Conservation (phyloP, 2,888 invertebrate species). For the Erebia ligea region DNA sequence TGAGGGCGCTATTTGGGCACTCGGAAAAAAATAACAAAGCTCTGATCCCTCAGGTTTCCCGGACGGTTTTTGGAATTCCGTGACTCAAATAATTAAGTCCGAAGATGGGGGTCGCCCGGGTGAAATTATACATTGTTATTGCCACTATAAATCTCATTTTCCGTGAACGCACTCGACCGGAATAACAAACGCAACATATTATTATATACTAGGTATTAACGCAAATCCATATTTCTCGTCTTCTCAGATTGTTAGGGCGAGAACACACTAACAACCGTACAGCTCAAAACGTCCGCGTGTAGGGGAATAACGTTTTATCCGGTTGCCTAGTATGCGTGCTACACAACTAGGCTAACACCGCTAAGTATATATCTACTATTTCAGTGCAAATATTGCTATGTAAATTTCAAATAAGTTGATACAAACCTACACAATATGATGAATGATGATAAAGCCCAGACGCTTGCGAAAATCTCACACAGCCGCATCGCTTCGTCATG, state of each 20-base stretch:
- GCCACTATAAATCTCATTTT: conserved; percentile 78
- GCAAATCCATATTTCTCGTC: conserved; percentile 42
- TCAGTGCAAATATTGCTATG: conserved; percentile 3
- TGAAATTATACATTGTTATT: conserved; percentile 80
- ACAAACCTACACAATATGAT: conserved; percentile 23
- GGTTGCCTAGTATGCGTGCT: neutral
- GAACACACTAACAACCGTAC: no score
- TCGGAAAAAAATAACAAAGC: conserved; percentile 70
- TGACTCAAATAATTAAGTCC: conserved; percentile 82
- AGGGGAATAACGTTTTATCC: no score
- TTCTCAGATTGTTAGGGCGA: neutral
- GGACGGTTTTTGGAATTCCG: conserved; percentile 76
- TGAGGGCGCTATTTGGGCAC: conserved; percentile 56
- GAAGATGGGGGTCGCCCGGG: conserved; percentile 67
- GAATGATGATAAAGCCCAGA: conserved; percentile 47
- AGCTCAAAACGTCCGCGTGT: no score
- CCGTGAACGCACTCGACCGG: conserved; percentile 65
- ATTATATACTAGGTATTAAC: conserved; percentile 14
- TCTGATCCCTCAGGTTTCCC: conserved; percentile 73
- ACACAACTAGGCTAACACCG: neutral
- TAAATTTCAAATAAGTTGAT: conserved; percentile 10
- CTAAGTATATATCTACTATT: no score
- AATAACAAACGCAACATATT: conserved; percentile 59
- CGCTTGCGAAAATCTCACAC: conserved; percentile 68
- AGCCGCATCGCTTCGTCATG: conserved; percentile 62